Base-by-base conservation (phyloP, 2,888 invertebrate species). In the Drosophila tripunctata region DNA sequence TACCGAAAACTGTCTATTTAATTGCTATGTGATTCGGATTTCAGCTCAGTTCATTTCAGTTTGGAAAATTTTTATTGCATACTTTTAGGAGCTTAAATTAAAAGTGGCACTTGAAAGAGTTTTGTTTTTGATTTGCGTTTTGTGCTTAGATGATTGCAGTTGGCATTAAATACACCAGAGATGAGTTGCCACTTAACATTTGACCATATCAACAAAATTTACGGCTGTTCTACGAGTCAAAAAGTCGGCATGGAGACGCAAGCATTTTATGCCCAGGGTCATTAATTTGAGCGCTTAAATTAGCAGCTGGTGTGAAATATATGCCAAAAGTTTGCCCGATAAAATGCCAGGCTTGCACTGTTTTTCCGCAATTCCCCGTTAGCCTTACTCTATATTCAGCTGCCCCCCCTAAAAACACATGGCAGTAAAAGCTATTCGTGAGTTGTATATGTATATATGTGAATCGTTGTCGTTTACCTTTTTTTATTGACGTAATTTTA, bases 251-350 rank as follows among this genome's bases (percentile, higher is more conserved):
- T 33, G 33, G 15, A 24, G 51, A 19, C 15, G 50, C 41, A 62
- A 22, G 41, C 24, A 66, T 67, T 78, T 83, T 57, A 67, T 80
- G 80, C 63, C 58, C 51, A 17, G 50, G 65, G 68, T 63, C 84
- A 80, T 84, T 82, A 81, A 84, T 75, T 80, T 64, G 75, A 65
- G 75, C 57, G 71, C 80, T 71, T 67, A 80, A 82, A 84, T 81
- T 86, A 86, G 84, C 87, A 84, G 87, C 86, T 87, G 86, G 70
- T 82, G 76, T 82, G 85, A 74, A 83, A 75, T 85, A 74, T 87
- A 71, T 84, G 84, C 72, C 73, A 55, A 70, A 87, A 87, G 82
- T 85, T 82, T 77, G 87, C 86, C 72, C 88, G 83, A 83, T 87
- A 87, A 87, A 85, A 75, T 66, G 62, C 54, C 55, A 15, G 35